Evolutionary conservation across 1,140 invertebrate genomes (phyloP).

Genomic region (Marisa cornuarietis): DNA sequence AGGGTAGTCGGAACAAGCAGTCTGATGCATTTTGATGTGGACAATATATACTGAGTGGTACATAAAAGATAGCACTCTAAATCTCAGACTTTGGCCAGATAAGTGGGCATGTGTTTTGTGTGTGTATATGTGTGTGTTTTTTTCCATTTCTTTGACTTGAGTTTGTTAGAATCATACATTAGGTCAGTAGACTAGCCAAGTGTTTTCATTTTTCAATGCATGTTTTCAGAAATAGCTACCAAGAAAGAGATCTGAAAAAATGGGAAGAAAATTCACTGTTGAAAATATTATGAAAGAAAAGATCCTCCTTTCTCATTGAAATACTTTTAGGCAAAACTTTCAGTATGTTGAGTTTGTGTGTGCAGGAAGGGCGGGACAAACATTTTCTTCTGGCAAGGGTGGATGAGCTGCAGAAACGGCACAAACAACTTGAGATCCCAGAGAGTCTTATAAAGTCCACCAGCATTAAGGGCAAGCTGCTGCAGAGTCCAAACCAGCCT

Average conservation of each 20-base stretch:
- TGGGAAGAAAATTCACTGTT: not conserved
- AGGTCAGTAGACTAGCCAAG: not conserved
- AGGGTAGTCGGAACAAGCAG: no score
- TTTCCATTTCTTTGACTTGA: not conserved
- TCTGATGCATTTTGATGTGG: no score
- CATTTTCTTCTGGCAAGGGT: slow-evolving; percentile 86
- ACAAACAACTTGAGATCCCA: slow-evolving; percentile 20
- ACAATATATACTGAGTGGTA: no score
- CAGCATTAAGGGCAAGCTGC: no score
- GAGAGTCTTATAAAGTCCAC: not conserved
- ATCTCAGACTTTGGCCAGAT: no score
- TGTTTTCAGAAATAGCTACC: not conserved
- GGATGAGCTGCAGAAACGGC: slow-evolving; percentile 46
- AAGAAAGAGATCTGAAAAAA: not conserved
- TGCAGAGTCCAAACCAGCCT: no score
- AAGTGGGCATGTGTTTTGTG: not conserved
- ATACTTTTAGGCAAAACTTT: not conserved
- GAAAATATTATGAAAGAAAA: not conserved
- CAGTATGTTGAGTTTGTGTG: not conserved
- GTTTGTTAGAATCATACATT: not conserved
- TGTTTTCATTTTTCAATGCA: not conserved
- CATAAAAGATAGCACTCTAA: no score
- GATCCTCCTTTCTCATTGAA: not conserved
- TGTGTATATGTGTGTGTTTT: no score
- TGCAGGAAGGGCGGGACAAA: slow-evolving; percentile 84